These are phyloP conservation scores for Opisthocomus hoazin DNA, from an alignment of 2,113 vertebrate genomes.

Conservation along the genomic window DNA sequence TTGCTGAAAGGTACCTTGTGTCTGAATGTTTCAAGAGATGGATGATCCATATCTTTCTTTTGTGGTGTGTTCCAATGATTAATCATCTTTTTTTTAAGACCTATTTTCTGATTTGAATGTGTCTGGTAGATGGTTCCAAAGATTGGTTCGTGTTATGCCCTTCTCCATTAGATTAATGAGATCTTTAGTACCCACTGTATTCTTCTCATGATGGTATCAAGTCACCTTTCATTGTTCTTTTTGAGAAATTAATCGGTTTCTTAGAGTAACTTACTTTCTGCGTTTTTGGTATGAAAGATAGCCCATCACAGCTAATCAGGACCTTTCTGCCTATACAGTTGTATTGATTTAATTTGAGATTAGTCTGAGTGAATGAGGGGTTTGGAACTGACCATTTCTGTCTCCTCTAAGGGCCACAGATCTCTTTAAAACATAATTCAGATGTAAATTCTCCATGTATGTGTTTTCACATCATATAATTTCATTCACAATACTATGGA, in stretches of 20 bases:
- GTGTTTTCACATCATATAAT: not conserved
- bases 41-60: not conserved
- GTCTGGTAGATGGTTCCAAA: not conserved
- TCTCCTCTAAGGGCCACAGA: not conserved
- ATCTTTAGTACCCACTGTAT: not conserved
- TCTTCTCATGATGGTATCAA: not conserved
- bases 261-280: not conserved
- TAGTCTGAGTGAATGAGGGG: not conserved
- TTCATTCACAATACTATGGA: not conserved
- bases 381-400: not conserved
- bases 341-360: not conserved
- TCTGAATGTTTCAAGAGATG: not conserved
- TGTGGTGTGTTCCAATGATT: not conserved
- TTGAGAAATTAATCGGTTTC: not conserved
- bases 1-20: not conserved
- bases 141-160: not conserved
- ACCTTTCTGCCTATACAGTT: not conserved
- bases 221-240: not conserved
- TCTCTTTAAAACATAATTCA: not conserved
- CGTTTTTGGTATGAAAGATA: not conserved
- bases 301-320: not conserved
- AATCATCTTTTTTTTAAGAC: not conserved
- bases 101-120: not conserved
- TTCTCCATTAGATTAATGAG: not conserved
- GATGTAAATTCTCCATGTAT: not conserved